Evolutionary conservation across 2,888 invertebrate species (phyloP), one percentile per base, ranked within the genome.

Genomic region (Beris chalybata): DNA sequence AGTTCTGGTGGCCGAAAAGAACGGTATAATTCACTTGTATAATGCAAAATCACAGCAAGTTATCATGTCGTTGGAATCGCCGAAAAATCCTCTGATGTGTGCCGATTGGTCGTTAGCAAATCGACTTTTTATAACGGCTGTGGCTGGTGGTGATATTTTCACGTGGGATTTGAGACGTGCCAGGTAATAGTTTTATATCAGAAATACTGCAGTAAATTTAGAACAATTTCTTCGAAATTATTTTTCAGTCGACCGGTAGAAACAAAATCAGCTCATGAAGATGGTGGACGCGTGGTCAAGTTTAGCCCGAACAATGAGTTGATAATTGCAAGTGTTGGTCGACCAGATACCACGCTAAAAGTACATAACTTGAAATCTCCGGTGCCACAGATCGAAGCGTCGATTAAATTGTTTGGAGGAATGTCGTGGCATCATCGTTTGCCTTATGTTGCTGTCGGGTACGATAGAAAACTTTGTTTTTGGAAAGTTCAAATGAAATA

Each of bases 1-100:
- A 79, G 81, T 92, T 29, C 78, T 92, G 70, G 89, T 91, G 1
- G 91, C 88, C 0, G 90, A 91, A 76, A 90, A 89, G 76, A 85
- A 85, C 72, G 91, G 91, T n/a, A 79, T 87, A 0, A 85, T 92
- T 64, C 85, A 87, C 69, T 84, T 91, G 76, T 91, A 89, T 74
- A 91, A 90, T 78, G 83, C 89, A 9, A 83, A 84, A 72, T 87
- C 85, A 50, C 87, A 87, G 71, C 85, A 84, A 69, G 85, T 86
- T 3, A 85, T 89, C 58, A 79, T 89, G 76, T 89, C 90, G 0
- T 79, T 90, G 54, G 86, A 88, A 76, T 82, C 85, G 7, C 84
- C 85, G 4, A 81, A 83, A 61, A 82, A 83, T 57, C 87, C 89
- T 1, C 76, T 91, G 12, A 83, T 86, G 74, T 83, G 85, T 47